Evolutionary conservation across 2,113 vertebrate genomes (phyloP), one percentile per base, ranked within the genome.

Genomic region (Istiophorus platypterus): DNA sequence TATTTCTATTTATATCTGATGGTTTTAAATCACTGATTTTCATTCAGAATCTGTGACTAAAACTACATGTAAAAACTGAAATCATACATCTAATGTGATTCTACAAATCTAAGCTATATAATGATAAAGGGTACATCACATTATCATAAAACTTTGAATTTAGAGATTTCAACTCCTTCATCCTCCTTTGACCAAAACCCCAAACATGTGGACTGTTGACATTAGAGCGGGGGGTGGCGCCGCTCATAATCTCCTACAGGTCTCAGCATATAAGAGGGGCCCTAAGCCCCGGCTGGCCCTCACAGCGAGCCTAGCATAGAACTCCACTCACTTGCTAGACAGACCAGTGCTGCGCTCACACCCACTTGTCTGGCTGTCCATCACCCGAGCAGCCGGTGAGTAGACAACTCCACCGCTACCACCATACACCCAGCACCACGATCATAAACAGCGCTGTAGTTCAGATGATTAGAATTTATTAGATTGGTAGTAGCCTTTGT

Each of bases 211-310:
- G 42, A 49, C 13, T 8, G 84, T 85, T 87, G 82, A 85, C 88
- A 79, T 92, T 61, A 81, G 73, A 78, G 74, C 54, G 9, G 26
- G 82, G 87, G 92, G 86, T 87, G 86, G 81, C 0, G 66, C 86
- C 86, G 7, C 61, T 42, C 10, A 0, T 97, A 98, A 98, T 97
- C 97, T 86, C 82, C 91, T 94, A 92, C 91, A 37, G 51, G 56
- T 1, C 15, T 69, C 42, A 49, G 73, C 72, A 58, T 95, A 97
- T 97, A 98, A 97, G 77, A 93, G 85, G 56, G 57, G 37, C 71
- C 68, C 65, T 65, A 22, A 84, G 45, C 56, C 59, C 9, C 13
- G 4, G 2, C 49, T 24, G 76, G 45, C 78, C 82, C 85, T 82
- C 89, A 93, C 72, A 92, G 83, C 76, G 75, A 93, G 84, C 86